Base-by-base conservation (phyloP, 2,888 invertebrate species). In the Chloroclysta siterata region DNA sequence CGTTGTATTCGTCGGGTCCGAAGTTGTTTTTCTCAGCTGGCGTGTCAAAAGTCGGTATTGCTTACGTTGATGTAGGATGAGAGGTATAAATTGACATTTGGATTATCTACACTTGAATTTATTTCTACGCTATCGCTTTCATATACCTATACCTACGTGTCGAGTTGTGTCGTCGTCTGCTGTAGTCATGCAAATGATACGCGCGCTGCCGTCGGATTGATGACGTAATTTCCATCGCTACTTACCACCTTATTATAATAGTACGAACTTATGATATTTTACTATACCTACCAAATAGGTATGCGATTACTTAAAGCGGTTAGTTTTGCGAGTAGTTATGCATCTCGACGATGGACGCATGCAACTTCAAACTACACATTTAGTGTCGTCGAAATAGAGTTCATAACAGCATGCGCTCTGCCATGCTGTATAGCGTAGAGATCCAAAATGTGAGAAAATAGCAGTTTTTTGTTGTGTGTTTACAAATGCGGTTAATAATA, bases 111-210 rank as follows among this genome's bases (percentile, higher is more conserved):
- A 59, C 63, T 62, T 62, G 65, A 65, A 71, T 68, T 66, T 66
- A 52, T 65, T 59, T 22, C 15, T 52, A 50, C 59, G 62, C 60
- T 60, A 72, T 70, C 69, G 73, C 69, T 74, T 72, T 77, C 75
- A 74, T 73, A 74, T 75, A 75, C 15, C 44, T 36, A 36, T 44
- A 44, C 46, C 46, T 46, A 46, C 70, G 71, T 71, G 60, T 60
- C 61, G 64, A 53, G 33, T 4, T 48, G 53, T 44, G 48, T 53
- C 54, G 53, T 17, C 56, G 62, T 50, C 4, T 39, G 11, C 66
- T 58, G 71, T 72, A 77, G 71, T 78, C 79, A 81, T 80, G 80
- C 76, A 79, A 77, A 82, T 80, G 75, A 78, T 74, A 81, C 72
- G 79, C 77, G 47, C 53, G 14, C 14, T 14, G 33, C 41, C 48